Conservation (phyloP, 2,113 vertebrate genomes). For the Poicephalus meyeri region DNA sequence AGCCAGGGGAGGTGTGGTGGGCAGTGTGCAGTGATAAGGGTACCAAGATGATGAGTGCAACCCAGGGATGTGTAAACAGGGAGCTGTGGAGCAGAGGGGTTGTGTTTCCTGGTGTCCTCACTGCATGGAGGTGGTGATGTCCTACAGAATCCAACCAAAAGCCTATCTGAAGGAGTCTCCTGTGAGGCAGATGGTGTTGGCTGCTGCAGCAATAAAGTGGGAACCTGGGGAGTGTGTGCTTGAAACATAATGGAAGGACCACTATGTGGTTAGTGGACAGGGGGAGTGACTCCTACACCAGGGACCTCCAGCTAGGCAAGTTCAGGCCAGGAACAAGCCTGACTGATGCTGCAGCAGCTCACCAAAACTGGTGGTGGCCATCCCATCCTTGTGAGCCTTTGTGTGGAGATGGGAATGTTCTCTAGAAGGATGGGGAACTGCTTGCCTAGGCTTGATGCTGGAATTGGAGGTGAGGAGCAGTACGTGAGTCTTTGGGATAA, state of each 20-base stretch:
- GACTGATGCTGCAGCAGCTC: neutral
- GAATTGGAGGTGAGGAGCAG: neutral
- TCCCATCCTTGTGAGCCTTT: neutral
- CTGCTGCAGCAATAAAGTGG: neutral
- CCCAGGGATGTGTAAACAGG: neutral
- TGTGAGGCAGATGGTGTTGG: neutral
- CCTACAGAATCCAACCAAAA: neutral
- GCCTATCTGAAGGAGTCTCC: neutral
- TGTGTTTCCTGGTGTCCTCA: neutral
- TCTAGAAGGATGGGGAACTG: neutral
- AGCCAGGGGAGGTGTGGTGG: neutral
- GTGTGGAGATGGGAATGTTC: neutral
- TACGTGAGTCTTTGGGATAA: neutral
- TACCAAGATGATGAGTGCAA: neutral
- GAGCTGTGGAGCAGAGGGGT: neutral
- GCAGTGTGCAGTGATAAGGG: rapidly evolving
- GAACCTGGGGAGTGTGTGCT: neutral
- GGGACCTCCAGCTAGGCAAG: neutral
- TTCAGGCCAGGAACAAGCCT: neutral
- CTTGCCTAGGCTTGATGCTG: neutral
- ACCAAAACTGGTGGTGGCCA: neutral
- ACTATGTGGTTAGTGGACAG: neutral
- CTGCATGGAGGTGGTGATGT: neutral
- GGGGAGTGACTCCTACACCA: neutral
- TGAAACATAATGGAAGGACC: neutral